These are phyloP conservation scores for Desmophyllum pertusum DNA, from an alignment of 92 coral and sea anemone genomes.

Conservation along the genomic window DNA sequence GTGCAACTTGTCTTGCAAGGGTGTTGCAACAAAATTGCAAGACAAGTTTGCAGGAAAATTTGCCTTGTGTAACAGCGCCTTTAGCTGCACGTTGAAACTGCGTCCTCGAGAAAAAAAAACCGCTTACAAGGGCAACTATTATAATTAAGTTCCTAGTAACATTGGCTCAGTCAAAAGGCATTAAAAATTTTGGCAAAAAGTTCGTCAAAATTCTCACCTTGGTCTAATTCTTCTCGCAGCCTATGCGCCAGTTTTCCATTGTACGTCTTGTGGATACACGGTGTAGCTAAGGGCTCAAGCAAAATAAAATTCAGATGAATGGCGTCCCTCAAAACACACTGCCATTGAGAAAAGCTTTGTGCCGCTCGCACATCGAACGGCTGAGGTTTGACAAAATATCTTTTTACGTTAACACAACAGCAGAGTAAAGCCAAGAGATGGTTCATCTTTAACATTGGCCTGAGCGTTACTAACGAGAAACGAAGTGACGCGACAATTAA, in stretches of 20 bases:
- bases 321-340: slow-evolving; percentile 56
- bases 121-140: too few species aligned
- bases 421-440: slow-evolving; percentile 62
- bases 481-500: slow-evolving; percentile 62
- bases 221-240: neutral
- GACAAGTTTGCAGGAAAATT: too few species aligned
- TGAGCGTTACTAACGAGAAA: slow-evolving; percentile 59
- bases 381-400: neutral
- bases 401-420: slow-evolving; percentile 20
- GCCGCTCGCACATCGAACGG: slow-evolving; percentile 48
- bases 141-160: too few species aligned
- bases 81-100: too few species aligned
- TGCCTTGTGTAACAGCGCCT: too few species aligned
- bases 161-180: too few species aligned
- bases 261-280: slow-evolving; percentile 33
- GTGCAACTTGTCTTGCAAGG: too few species aligned
- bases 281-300: slow-evolving; percentile 59
- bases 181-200: too few species aligned
- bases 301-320: slow-evolving; percentile 40
- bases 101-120: too few species aligned
- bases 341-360: slow-evolving; percentile 72
- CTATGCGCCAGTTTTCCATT: slow-evolving; percentile 54
- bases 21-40: too few species aligned
- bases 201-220: neutral
- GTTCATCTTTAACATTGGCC: slow-evolving; percentile 36